Base-by-base conservation (phyloP, 2,888 invertebrate genomes). In the Diachrysia chrysitis region DNA sequence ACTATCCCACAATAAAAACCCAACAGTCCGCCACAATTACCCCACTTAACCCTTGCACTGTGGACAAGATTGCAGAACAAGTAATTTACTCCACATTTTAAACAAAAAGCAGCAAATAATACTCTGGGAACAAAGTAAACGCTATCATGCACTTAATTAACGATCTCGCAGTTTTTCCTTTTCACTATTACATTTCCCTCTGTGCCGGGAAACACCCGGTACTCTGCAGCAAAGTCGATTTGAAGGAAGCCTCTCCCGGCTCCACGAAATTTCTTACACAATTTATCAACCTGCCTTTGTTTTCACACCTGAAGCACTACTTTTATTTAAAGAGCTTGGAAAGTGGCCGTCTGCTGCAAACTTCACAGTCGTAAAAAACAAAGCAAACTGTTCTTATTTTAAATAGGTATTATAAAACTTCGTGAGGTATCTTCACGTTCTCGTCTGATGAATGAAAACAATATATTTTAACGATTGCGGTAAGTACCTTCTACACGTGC, bases 261-360 rank as follows among this genome's bases (percentile, higher is more conserved):
- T 64, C 55, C 46, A 69, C 63, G 29, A 53, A 62, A 76, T 70
- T 76, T 69, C 74, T 76, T 75, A 68, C 65, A 71, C 80, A 81
- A 83, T 82, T 81, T 83, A 83, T 76, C 77, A 76, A 69, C 64
- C 61, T 65, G 73, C 69, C 68, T 78, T 83, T 82, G 77, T 83
- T 78, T 80, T 67, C 71, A 65, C 78, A 78, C 74, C 82, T 78
- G 76, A 76, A 76, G 65, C 71, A 72, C 71, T 73, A 77, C 70
- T 69, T 76, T 80, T 80, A 78, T 83, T 69, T 77, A 75, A 71
- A 61, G 66, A 67, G 64, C 42, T 61, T 61, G 56, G 54, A 35
- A 17, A 58, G 16, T 51, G 17, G 57, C 21, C 51, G 48, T 29
- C 2, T 23, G 35, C 32, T 64, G 58, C 63, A 60, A 61, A 16